These are phyloP conservation scores for Odontocolon sp. DNA, from an alignment of 2,888 invertebrate genomes.

Conservation along the genomic window DNA sequence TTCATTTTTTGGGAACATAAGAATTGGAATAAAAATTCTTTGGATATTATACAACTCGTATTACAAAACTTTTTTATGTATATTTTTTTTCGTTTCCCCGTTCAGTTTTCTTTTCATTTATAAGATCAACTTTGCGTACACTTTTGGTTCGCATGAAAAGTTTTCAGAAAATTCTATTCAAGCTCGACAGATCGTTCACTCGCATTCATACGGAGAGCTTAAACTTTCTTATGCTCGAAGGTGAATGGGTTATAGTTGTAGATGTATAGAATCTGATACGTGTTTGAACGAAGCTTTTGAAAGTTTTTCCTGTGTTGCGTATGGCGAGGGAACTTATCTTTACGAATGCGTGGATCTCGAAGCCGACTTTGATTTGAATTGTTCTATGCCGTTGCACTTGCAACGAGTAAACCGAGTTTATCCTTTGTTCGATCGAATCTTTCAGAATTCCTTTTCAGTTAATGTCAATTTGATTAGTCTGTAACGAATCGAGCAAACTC, in stretches of 20 bases:
- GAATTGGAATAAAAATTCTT: neutral
- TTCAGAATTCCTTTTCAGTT: no score
- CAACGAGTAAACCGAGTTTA: no score
- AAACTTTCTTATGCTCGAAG: neutral
- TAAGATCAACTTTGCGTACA: slow-evolving; percentile 26
- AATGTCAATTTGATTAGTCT: no score
- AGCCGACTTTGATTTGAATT: no score
- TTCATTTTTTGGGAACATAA: neutral
- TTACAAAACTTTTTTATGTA: slow-evolving; percentile 32
- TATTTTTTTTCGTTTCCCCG: neutral
- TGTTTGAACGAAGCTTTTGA: slow-evolving; percentile 3
- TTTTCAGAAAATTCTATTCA: neutral
- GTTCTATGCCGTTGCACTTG: no score
- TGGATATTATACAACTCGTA: slow-evolving; percentile 31
- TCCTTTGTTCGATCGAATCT: no score
- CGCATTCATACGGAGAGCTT: neutral
- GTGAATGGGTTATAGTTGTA: neutral
- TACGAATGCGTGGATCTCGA: neutral
- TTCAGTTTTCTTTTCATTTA: neutral
- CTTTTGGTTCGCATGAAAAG: slow-evolving; percentile 12
- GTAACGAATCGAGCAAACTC: no score
- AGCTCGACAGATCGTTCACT: neutral
- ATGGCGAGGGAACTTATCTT: neutral
- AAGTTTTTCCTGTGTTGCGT: neutral
- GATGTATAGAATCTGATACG: neutral